Conservation (phyloP, 2,888 invertebrate genomes). For the Conops quadrifasciatus region DNA sequence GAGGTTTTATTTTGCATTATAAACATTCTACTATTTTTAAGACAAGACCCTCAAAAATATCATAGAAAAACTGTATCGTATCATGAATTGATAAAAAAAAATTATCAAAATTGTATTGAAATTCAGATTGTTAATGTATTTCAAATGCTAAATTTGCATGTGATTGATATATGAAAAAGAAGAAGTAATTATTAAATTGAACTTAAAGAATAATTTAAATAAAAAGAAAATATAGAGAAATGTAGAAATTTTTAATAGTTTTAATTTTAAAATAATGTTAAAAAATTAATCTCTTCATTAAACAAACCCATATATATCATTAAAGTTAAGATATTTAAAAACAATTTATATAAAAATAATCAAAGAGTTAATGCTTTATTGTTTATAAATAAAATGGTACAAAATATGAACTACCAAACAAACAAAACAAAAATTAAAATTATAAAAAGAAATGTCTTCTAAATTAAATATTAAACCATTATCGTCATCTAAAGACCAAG, state of each 20-base stretch:
- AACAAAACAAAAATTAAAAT: not conserved
- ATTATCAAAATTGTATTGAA: not conserved
- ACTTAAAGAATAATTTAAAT: not conserved
- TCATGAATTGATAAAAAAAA: too few species aligned
- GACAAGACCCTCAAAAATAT: not conserved
- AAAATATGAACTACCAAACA: not conserved
- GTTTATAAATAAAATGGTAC: not conserved
- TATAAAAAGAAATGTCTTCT: conserved; percentile 9
- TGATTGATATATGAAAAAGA: conserved; percentile 7
- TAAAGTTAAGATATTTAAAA: not conserved
- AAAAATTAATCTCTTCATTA: not conserved
- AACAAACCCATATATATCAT: not conserved
- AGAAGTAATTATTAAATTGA: conserved; percentile 21
- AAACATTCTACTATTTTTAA: too few species aligned
- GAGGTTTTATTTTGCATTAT: not conserved
- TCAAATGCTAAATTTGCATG: not conserved
- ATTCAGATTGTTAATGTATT: not conserved
- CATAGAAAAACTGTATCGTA: not conserved
- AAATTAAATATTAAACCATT: not conserved
- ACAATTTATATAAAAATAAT: not conserved
- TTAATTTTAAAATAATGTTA: not conserved
- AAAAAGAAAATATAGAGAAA: not conserved
- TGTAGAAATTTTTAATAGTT: not conserved
- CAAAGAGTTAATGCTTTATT: not conserved
- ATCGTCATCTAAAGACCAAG: too few species aligned